phyloP scores from a whole-genome alignment of 2,797 vertebrate genomes.

The Eutrigla gurnardus region DNA sequence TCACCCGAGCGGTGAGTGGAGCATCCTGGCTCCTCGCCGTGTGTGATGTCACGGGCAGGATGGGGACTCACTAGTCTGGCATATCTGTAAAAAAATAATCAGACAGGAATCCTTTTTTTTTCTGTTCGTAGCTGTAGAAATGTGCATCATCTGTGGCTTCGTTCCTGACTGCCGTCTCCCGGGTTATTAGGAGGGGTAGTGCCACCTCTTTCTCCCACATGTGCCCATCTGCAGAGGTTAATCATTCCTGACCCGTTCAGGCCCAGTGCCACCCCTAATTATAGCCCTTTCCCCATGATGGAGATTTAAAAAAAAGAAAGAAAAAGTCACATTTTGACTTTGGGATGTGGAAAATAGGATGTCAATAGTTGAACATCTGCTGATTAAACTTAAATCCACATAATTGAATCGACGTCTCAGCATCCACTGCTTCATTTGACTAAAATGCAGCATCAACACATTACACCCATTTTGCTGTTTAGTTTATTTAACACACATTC shows the following conservation, averaged over 20 bases:
- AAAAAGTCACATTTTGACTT: conserved; percentile 54
- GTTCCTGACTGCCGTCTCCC: conserved; percentile 52
- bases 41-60: background rate
- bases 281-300: conserved; percentile 55
- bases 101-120: background rate
- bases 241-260: conserved; percentile 76
- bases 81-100: background rate
- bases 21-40: background rate
- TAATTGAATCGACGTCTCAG: background rate
- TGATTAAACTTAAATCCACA: background rate
- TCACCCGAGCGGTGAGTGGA: conserved; percentile 90
- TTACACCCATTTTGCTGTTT: conserved; percentile 11
- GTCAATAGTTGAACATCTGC: background rate
- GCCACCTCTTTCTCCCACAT: conserved; percentile 62
- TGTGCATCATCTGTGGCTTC: conserved; percentile 27
- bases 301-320: conserved; percentile 37
- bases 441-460: background rate
- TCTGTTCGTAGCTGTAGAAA: background rate
- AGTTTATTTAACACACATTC: background rate
- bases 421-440: background rate
- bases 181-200: conserved; percentile 61
- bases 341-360: conserved; percentile 33
- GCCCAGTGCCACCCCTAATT: conserved; percentile 77
- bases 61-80: background rate
- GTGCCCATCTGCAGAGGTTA: conserved; percentile 82